Base-by-base conservation (phyloP, 2,113 vertebrate species). In the Atrichornis clamosus region DNA sequence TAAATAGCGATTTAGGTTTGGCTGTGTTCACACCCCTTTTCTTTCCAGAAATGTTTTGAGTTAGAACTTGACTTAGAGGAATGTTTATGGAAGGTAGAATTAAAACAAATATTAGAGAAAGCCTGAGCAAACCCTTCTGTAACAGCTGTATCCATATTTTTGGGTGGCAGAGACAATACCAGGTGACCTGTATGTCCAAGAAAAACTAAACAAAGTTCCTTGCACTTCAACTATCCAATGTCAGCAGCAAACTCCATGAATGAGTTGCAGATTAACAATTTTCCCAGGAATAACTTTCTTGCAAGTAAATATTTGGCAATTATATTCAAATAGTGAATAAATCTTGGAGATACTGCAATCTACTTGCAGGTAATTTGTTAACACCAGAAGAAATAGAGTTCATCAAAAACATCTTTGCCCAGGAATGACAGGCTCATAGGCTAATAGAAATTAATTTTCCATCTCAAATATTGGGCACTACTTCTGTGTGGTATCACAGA, bases 261-360 rank as follows among this genome's bases (percentile, higher is more conserved):
- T 67, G 83, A 80, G 60, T n/a, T 74, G 30, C 59, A 87, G 77
- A 89, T 78, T 52, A 78, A 87, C 18, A 94, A 90, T 72, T 84
- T 90, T 73, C 68, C 37, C 52, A 90, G 67, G 76, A 96, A 92
- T 84, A 94, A 68, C 52, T 78, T 46, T 59, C 58, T 82, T 64
- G 76, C 83, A 95, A 92, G 67, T 94, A 92, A 95, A 89, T 84
- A 95, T 94, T 92, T 95, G 62, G 50, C 73, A 84, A 86, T 83
- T 90, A 35, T 72, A 81, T 56, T 92, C 49, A 90, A 90, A 90
- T 44, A 92, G 49, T 30, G 63, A 87, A 84, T 81, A 87, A 88
- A 87, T 92, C 68, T 86, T 67, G 47, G 37, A 88, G 79, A 81
- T 88, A 41, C 50, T 55, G 59, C 67, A 86, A 80, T 84, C 75